Base-by-base conservation (phyloP, 2,797 vertebrate genomes). In the Notamacropus eugenii region DNA sequence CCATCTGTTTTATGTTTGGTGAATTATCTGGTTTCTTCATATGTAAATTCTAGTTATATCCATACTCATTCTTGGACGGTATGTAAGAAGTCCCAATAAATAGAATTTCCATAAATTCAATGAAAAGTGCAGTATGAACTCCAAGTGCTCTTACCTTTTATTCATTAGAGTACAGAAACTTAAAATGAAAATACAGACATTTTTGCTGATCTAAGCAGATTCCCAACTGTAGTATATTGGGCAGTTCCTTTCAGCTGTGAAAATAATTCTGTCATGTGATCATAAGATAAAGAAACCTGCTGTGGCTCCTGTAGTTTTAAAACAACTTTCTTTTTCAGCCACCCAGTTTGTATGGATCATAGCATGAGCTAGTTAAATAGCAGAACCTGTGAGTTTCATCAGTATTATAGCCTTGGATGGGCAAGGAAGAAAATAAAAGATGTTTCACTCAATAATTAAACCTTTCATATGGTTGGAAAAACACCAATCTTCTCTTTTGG, bases 171-270 rank as follows among this genome's bases (percentile, higher is more conserved):
- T 96, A 97, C 96, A 97, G 94, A 98, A 98, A 96, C 94, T 95
- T 97, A 97, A 95, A 98, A 97, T 95, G 93, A 97, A 98, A 82
- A 94, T 95, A 62, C 90, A 98, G 58, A 98, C 28, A 98, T 82
- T 96, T 91, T 96, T 93, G 98, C 97, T 94, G 95, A 92, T 98
- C 97, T 97, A 96, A 97, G 98, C 95, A 98, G 96, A 95, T 95
- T 97, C 98, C 97, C 96, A 98, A 97, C 97, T 98, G 95, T 94
- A 98, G 98, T 98, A 96, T 98, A 94, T 90, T 9, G 58, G 96
- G 96, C 92, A 98, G 96, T 98, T 98, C 98, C 97, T 98, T 98
- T 97, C 98, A 98, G 98, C 97, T 98, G 97, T 98, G 95, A 98
- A 98, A 98, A 98, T 97, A 98, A 98, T 96, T 92, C 92, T 98